phyloP scores from a whole-genome alignment of 2,888 invertebrate species.

The Andrena chrysosceles region DNA sequence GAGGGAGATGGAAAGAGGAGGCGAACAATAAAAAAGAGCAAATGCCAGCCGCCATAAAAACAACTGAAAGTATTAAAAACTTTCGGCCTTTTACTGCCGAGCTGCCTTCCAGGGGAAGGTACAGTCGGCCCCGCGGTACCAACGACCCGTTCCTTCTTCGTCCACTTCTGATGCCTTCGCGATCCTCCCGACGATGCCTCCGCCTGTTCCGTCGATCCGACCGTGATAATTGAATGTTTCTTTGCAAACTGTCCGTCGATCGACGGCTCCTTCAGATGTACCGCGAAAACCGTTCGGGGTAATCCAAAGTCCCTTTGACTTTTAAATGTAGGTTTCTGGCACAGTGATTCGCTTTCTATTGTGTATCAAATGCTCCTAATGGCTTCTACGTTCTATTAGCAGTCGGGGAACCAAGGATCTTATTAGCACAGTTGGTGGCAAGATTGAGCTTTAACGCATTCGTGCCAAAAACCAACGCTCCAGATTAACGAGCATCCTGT shows the following conservation, averaged over 20 bases:
- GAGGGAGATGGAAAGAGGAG: constrained; percentile 59
- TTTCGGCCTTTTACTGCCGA: constrained; percentile 83
- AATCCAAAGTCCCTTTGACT: background rate
- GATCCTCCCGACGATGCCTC: background rate
- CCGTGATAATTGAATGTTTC: constrained; percentile 40
- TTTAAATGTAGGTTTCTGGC: no score
- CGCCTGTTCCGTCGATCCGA: constrained; percentile 12
- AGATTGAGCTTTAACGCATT: no score
- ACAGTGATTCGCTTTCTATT: no score
- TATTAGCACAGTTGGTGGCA: no score
- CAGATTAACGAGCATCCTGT: no score
- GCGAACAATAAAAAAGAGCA: constrained; percentile 80
- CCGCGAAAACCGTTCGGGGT: background rate
- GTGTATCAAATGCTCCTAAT: no score
- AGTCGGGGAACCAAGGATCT: no score
- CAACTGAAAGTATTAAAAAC: constrained; percentile 85
- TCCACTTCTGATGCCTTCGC: background rate
- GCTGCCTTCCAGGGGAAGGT: constrained; percentile 57
- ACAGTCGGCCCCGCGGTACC: constrained; percentile 46
- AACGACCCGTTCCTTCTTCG: constrained; percentile 25
- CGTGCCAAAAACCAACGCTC: no score
- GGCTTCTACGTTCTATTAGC: no score
- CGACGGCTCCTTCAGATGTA: background rate
- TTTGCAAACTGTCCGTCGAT: constrained; percentile 10
- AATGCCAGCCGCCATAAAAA: constrained; percentile 83